These are phyloP conservation scores for Cerceris ruficornis DNA, from an alignment of 2,888 invertebrate genomes.

Conservation along the genomic window DNA sequence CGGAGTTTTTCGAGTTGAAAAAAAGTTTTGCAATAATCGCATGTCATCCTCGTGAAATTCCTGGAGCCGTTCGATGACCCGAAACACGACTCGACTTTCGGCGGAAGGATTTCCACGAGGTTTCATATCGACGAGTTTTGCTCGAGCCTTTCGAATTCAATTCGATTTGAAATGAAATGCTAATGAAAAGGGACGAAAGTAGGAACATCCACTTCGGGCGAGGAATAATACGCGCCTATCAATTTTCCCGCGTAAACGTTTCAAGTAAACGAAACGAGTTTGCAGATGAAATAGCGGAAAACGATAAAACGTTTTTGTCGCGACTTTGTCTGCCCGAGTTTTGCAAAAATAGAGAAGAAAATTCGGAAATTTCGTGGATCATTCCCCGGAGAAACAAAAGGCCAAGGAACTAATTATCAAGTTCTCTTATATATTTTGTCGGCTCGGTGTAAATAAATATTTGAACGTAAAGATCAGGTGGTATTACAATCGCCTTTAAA, in stretches of 20 bases:
- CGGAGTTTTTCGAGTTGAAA: not conserved
- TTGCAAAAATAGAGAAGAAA: not conserved
- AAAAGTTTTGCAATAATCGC: constrained; percentile 21
- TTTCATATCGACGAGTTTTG: constrained; percentile 3
- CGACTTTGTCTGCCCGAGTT: not conserved
- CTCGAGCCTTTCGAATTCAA: constrained; percentile 12
- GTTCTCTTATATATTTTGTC: no score
- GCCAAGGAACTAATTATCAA: no score
- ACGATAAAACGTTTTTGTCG: constrained; percentile 1
- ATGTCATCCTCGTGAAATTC: constrained; percentile 17
- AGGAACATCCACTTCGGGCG: constrained; percentile 14
- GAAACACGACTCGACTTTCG: constrained; percentile 14
- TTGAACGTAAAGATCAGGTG: no score
- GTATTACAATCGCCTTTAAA: no score
- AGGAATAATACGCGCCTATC: constrained; percentile 27
- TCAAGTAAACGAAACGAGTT: not conserved
- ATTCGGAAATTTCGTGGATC: not conserved
- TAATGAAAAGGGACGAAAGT: constrained; percentile 10
- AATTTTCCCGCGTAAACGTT: not conserved
- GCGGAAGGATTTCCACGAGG: constrained; percentile 4
- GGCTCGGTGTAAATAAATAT: no score
- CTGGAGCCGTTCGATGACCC: constrained; percentile 13
- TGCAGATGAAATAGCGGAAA: constrained; percentile 4
- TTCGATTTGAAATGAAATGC: constrained; percentile 19
- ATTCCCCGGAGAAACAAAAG: no score